Conservation (phyloP, 2,888 invertebrate species). For the Vanessa cardui region DNA sequence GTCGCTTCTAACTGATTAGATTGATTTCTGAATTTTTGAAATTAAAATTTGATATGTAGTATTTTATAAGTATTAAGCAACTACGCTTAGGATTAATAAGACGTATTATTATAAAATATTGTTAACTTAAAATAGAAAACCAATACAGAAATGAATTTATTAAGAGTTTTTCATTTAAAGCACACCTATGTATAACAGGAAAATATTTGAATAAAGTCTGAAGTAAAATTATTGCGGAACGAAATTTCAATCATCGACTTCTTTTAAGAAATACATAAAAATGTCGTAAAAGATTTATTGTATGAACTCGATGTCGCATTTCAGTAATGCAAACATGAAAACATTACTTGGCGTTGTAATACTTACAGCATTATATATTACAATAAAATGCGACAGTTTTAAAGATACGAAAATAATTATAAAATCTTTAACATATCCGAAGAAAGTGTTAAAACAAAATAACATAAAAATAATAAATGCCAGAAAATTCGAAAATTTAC, state of each 20-base stretch:
- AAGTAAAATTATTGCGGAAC: constrained; percentile 25
- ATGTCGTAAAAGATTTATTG: constrained; percentile 41
- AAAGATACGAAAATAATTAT: constrained; percentile 25
- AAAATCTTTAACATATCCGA: constrained; percentile 44
- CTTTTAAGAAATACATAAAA: constrained; percentile 45
- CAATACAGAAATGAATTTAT: not conserved
- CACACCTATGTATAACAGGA: not conserved
- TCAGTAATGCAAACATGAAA: constrained; percentile 37
- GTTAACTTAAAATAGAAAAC: too few species aligned
- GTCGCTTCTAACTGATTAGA: too few species aligned
- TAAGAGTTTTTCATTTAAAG: constrained; percentile 1
- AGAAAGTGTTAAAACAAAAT: constrained; percentile 49
- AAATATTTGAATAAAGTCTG: not conserved
- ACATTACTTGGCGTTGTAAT: constrained; percentile 28
- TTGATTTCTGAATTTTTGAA: too few species aligned
- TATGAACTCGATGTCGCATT: constrained; percentile 23
- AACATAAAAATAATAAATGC: constrained; percentile 52
- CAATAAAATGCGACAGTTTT: constrained; percentile 33
- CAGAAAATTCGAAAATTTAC: constrained; percentile 49
- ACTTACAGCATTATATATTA: constrained; percentile 29
- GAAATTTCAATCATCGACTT: constrained; percentile 36
- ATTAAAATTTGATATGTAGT: too few species aligned
- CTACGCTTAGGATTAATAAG: too few species aligned
- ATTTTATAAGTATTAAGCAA: too few species aligned
- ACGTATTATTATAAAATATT: too few species aligned